phyloP scores from a whole-genome alignment of 2,888 invertebrate species.

The Julus scandinavius region DNA sequence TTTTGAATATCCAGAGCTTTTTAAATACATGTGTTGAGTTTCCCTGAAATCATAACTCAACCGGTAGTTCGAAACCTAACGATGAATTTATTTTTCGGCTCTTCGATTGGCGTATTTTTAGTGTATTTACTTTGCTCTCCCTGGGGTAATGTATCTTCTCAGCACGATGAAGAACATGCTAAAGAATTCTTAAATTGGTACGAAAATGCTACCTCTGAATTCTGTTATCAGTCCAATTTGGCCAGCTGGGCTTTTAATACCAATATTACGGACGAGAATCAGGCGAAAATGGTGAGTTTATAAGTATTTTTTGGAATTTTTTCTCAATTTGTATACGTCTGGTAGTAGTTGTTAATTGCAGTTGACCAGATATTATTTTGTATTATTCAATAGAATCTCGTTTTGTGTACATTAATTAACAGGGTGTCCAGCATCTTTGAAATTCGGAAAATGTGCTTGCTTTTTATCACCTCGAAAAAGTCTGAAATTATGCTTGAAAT shows the following conservation, averaged over 20 bases:
- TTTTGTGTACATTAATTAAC: no score
- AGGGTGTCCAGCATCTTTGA: no score
- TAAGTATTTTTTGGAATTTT: not conserved
- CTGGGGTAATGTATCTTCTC: not conserved
- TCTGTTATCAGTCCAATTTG: conserved; percentile 35
- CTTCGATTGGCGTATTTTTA: not conserved
- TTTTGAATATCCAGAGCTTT: not conserved
- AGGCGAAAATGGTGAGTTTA: conserved; percentile 7
- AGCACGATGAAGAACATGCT: conserved; percentile 24
- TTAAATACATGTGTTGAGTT: not conserved
- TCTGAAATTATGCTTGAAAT: no score
- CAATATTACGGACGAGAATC: conserved; percentile 49
- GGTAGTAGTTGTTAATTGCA: no score
- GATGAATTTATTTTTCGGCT: not conserved
- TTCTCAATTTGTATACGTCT: no score
- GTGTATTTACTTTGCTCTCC: not conserved
- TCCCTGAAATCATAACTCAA: not conserved
- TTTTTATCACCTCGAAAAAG: no score
- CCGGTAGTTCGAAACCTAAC: not conserved
- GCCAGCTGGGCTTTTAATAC: conserved; percentile 52
- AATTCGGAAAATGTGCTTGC: no score
- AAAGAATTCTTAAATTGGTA: conserved; percentile 37
- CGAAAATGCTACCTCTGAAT: not conserved
- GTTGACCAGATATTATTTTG: no score
- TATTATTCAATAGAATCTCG: no score